Percentiles rank a stretch among this genome's conserved stretches.
Conservation (phyloP, 2,797 vertebrate species). For the Malacoctenus gilli region DNA sequence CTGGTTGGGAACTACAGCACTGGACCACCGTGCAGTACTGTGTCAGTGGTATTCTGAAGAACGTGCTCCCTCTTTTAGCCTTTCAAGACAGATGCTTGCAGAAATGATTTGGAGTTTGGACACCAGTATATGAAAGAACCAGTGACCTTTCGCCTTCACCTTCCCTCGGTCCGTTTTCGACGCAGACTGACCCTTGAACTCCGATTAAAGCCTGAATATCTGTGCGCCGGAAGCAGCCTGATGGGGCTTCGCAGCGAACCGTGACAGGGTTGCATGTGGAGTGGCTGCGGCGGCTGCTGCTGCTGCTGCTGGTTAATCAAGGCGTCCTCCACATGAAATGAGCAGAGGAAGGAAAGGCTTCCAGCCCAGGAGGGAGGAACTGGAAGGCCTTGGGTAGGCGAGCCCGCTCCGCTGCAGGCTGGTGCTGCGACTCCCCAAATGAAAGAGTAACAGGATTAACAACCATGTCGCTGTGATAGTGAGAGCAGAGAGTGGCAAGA, state of each 20-base stretch:
- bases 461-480: constrained; percentile 71
- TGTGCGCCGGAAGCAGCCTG: constrained; percentile 5
- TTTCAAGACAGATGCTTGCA: too few species aligned
- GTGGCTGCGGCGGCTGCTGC: too few species aligned
- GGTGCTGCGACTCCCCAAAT: constrained; percentile 51
- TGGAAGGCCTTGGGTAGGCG: constrained; percentile 34
- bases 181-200: constrained; percentile 21
- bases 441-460: constrained; percentile 77
- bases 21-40: too few species aligned
- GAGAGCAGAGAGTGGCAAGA: constrained; percentile 60
- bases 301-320: constrained; percentile 43
- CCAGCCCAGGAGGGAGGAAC: constrained; percentile 44
- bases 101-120: too few species aligned
- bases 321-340: constrained; percentile 50
- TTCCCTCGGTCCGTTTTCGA: too few species aligned
- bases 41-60: too few species aligned
- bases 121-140: too few species aligned
- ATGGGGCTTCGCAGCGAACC: constrained; percentile 28
- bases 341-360: constrained; percentile 59
- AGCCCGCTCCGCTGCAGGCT: constrained; percentile 48
- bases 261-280: constrained; percentile 23
- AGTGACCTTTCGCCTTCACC: too few species aligned
- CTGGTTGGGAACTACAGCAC: too few species aligned
- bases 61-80: too few species aligned
- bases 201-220: background rate